Evolutionary conservation across 2,797 vertebrate genomes (phyloP).

Genomic region (Bothrops alternatus): DNA sequence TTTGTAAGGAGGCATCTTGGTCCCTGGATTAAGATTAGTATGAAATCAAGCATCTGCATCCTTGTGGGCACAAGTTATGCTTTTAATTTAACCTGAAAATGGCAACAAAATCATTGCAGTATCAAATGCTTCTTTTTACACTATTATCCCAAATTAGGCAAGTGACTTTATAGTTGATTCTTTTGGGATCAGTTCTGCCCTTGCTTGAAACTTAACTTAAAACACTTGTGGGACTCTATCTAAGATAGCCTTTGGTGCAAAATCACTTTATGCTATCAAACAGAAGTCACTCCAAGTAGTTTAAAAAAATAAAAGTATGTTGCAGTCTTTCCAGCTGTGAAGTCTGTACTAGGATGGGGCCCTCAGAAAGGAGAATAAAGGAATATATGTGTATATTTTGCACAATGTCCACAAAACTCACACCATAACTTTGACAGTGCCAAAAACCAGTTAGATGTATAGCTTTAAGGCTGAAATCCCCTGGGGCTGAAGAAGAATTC

Average conservation of each 20-base stretch:
- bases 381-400: constrained; percentile 18
- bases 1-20: background rate
- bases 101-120: background rate
- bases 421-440: constrained; percentile 6
- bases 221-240: background rate
- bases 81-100: background rate
- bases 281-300: accelerated
- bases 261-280: background rate
- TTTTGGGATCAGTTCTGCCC: background rate
- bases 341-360: background rate
- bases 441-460: constrained; percentile 39
- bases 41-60: background rate
- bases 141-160: background rate
- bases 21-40: background rate
- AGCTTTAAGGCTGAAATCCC: background rate
- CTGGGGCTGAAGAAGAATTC: constrained; percentile 31
- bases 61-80: background rate
- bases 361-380: constrained; percentile 34
- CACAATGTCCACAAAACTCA: constrained; percentile 27
- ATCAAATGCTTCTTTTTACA: background rate
- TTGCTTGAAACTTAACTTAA: background rate
- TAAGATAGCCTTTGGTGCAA: background rate
- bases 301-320: background rate
- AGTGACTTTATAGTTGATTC: background rate
- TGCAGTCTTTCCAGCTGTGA: constrained; percentile 13